Base-by-base conservation (phyloP, 2,888 invertebrate genomes). In the Thymelicus acteon region DNA sequence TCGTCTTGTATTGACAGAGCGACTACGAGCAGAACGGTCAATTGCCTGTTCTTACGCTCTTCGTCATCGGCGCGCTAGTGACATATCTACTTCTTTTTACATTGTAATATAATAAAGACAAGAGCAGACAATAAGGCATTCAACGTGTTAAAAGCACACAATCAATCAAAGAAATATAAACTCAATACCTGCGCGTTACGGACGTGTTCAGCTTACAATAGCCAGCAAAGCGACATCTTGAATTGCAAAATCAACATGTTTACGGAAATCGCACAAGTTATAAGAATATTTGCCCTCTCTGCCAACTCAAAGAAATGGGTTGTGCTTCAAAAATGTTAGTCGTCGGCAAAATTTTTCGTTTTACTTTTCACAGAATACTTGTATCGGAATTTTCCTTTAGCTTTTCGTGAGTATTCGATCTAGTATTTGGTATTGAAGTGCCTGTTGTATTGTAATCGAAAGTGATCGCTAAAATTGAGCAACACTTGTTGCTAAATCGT, bases 241-340 rank as follows among this genome's bases (percentile, higher is more conserved):
- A 61, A 61, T 24, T 49, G 61, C 67, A 67, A 67, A 61, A 61
- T 67, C 67, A 61, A 67, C 67, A 67, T 67, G 60, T 67, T 67
- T 61, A 60, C 67, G 67, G 61, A 67, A 67, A 61, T 67, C 61
- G 67, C 19, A n/a, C 67, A 60, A 67, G 60, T 60, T 60, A 67
- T 60, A 67, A 61, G 31, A 60, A 67, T 61, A 67, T 67, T 67
- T 52, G 52, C 49, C n/a, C 44, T 44, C 24, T 40, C 39, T 60
- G 60, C 57, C 31, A 37, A 57, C 40, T 60, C 60, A 60, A 40
- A 60, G 60, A 40, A 60, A 60, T 60, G 37, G 37, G 37, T 58
- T 58, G 39, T 15, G 15, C 60, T 60, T 60, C 60, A 57, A 57
- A 60, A 60, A 60, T 19, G 60, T 39, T 60, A 40, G 60, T 40